Conservation (phyloP, 2,797 vertebrate genomes). For the Uromys caudimaculatus region DNA sequence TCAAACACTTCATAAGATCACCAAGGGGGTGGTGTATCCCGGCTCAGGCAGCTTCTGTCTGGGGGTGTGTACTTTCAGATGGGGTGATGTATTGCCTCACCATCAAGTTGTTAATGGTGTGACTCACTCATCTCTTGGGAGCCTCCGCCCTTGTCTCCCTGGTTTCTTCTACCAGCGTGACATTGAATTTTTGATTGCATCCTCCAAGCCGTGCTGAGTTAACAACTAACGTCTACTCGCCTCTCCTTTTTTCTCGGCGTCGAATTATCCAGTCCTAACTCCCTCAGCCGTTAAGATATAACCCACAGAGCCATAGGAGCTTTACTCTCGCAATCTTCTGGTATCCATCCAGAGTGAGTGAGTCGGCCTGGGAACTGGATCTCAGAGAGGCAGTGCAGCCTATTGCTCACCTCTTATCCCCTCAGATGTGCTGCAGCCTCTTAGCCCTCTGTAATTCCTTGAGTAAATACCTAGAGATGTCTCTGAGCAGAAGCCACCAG, state of each 20-base stretch:
- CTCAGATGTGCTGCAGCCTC: neutral
- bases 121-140: slow-evolving; percentile 41
- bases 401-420: no score
- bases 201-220: neutral
- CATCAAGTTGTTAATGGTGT: neutral
- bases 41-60: neutral
- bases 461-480: neutral
- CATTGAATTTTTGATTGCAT: neutral
- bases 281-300: neutral
- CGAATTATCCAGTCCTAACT: neutral
- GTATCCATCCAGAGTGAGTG: neutral
- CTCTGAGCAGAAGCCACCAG: neutral
- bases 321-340: neutral
- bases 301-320: neutral
- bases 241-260: neutral
- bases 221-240: neutral
- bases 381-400: neutral
- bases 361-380: neutral
- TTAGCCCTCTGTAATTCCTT: neutral
- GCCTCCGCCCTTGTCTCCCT: slow-evolving; percentile 11
- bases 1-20: neutral
- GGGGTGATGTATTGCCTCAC: slow-evolving; percentile 54
- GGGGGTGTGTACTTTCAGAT: slow-evolving; percentile 23
- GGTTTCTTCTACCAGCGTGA: slow-evolving; percentile 4
- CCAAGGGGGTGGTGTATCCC: neutral